phyloP scores from a whole-genome alignment of 2,113 vertebrate species.

The Bothrops jararaca region DNA sequence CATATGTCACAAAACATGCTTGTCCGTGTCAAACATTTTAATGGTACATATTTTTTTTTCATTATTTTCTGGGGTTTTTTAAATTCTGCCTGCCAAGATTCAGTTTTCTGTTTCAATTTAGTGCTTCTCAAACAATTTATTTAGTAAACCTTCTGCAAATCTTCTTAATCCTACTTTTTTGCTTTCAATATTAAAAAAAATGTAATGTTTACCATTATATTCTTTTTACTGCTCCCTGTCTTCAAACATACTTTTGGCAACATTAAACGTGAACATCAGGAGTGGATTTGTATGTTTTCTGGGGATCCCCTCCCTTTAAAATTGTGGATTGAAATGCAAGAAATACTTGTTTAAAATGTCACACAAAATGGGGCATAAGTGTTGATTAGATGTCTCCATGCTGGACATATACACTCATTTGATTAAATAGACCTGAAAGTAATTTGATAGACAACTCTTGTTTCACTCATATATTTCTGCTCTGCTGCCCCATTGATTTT shows the following conservation, averaged over 20 bases:
- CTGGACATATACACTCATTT: background rate
- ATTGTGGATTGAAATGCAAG: background rate
- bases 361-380: background rate
- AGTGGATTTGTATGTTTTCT: background rate
- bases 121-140: background rate
- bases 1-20: background rate
- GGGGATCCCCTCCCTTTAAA: too few relatives aligned
- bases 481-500: conserved; percentile 19
- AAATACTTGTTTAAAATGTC: background rate
- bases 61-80: background rate
- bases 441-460: conserved; percentile 18
- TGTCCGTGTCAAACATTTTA: background rate
- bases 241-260: background rate
- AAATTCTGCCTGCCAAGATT: background rate
- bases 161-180: background rate
- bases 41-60: background rate
- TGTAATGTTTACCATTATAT: background rate
- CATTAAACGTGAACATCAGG: too few relatives aligned
- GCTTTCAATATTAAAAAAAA: background rate
- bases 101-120: background rate
- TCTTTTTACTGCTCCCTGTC: background rate
- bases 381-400: background rate
- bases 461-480: conserved; percentile 23
- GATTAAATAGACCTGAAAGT: conserved; percentile 13
- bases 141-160: background rate